Base-by-base conservation (phyloP, 2,888 invertebrate genomes). In the Cynaeus angustus region DNA sequence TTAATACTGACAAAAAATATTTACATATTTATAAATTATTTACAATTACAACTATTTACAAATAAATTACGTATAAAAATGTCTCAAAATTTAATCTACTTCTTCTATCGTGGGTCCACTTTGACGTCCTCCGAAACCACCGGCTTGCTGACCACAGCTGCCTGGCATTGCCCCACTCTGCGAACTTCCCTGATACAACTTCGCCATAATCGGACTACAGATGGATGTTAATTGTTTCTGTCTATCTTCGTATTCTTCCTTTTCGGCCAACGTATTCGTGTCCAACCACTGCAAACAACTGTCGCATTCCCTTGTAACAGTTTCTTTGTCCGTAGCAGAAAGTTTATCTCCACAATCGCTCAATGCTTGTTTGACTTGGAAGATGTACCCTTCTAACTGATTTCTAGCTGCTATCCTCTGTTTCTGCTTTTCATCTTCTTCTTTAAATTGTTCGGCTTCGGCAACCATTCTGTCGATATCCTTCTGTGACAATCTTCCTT, bases 381-480 rank as follows among this genome's bases (percentile, higher is more conserved):
- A 92, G 21, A 89, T 86, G 82, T 92, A 92, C 6, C 88, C 82
- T 82, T 93, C 94, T 43, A 94, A 86, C 77, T 90, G 88, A 84
- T 94, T 94, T 67, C 92, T 88, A 7, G 92, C 88, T 0, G 88
- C 81, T 9, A 94, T 89, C 53, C 89, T 87, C 77, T 91, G 88
- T 13, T 89, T 86, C 77, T 91, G 91, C 78, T 88, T 88, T 71
- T 91, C 90, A 77, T 93, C 92, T 79, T 93, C 92, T 48, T 91
- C 91, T 45, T 89, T 89, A 84, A 91, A 94, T 55, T 85, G 87
- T 79, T 94, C 93, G 0, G 94, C 93, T 72, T 94, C 93, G 1
- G 88, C 84, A 30, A 94, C 84, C 94, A 94, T 94, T 69, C 91
- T 87, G 72, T 95, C 94, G 74, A 95, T 94, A 79, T 95, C 94